Evolutionary conservation across 2,888 invertebrate species (phyloP).

Genomic region (Melanophora roralis): DNA sequence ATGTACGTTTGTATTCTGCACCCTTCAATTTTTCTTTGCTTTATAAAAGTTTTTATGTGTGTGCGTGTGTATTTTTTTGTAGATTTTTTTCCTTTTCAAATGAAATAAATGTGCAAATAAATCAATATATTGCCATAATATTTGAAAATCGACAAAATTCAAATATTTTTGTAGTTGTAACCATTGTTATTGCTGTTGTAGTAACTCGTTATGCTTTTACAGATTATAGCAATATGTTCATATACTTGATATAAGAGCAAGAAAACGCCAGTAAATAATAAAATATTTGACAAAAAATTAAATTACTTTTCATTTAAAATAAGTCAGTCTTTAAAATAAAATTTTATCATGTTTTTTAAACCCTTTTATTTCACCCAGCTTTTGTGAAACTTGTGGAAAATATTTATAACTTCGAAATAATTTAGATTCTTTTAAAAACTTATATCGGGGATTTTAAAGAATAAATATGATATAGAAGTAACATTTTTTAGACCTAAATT

Average conservation of each 20-base stretch:
- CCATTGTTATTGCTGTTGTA: constrained; percentile 14
- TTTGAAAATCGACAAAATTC: constrained; percentile 48
- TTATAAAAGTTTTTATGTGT: no score
- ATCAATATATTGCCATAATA: constrained; percentile 58
- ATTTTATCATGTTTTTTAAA: no score
- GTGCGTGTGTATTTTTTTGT: background rate
- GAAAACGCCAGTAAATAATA: background rate
- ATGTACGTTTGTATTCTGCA: background rate
- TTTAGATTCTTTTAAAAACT: no score
- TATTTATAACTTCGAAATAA: no score
- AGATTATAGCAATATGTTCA: constrained; percentile 33
- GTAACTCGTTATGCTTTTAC: constrained; percentile 14
- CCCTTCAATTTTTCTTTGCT: background rate
- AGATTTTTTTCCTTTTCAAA: constrained; percentile 11
- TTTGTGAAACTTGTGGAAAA: no score
- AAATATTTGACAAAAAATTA: background rate
- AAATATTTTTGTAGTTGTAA: constrained; percentile 8
- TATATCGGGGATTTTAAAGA: no score
- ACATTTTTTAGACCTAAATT: no score
- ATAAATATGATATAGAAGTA: no score
- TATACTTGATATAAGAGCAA: background rate
- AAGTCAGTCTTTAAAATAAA: no score
- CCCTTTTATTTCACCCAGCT: no score
- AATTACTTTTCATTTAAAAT: no score
- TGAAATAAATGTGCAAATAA: constrained; percentile 61